Percentiles rank a stretch among this genome's conserved stretches.
These are phyloP conservation scores for Trypoxylus dichotomus DNA, from an alignment of 1,140 invertebrate species.

Conservation along the genomic window DNA sequence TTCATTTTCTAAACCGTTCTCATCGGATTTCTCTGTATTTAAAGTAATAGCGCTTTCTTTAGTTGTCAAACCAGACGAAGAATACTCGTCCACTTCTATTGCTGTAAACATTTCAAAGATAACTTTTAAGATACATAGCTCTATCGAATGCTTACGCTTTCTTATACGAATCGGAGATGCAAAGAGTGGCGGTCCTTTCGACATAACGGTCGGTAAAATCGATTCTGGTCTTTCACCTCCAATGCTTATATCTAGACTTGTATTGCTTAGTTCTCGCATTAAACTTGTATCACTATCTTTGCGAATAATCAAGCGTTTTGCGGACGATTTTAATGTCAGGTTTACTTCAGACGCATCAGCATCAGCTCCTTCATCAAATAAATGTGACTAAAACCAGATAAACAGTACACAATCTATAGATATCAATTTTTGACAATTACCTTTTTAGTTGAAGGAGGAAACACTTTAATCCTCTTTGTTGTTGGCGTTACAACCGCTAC, in stretches of 20 bases:
- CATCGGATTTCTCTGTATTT: background rate
- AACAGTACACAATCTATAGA: background rate
- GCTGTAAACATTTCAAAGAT: background rate
- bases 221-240: background rate
- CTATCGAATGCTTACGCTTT: background rate
- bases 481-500: background rate
- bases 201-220: background rate
- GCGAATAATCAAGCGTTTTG: slow-evolving; percentile 27
- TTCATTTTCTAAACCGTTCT: background rate
- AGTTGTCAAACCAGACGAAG: background rate
- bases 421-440: background rate
- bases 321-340: background rate
- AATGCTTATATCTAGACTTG: background rate
- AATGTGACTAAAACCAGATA: background rate
- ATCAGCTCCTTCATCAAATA: slow-evolving; percentile 23
- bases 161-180: background rate
- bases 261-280: background rate
- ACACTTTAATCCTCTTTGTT: slow-evolving; percentile 17
- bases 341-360: background rate
- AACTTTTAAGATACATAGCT: too few relatives aligned
- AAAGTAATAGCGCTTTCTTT: background rate
- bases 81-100: background rate
- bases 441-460: background rate
- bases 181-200: background rate
- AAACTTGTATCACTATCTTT: slow-evolving; percentile 18